phyloP scores from a whole-genome alignment of 2,888 invertebrate genomes.

The Callinectes sapidus region DNA sequence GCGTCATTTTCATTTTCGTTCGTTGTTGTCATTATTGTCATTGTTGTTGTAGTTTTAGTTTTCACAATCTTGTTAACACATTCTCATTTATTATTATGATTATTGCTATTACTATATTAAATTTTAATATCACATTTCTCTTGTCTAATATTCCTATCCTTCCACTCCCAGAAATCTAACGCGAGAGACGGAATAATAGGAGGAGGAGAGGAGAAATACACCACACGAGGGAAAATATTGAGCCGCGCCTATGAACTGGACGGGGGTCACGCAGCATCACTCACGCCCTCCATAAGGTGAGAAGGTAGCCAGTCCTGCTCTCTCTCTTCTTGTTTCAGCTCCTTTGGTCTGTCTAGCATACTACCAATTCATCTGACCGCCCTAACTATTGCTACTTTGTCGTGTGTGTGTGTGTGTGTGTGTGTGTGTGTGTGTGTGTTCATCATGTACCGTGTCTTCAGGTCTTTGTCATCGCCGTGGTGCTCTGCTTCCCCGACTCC shows the following conservation, averaged over 20 bases:
- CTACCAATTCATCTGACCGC: background rate
- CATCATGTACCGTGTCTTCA: background rate
- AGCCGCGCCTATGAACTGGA: background rate
- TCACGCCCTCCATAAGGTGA: background rate
- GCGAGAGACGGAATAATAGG: background rate
- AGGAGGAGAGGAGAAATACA: background rate
- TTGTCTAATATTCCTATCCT: background rate
- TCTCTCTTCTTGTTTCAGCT: background rate
- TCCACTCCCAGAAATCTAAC: background rate
- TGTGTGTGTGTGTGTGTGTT: conserved; percentile 25
- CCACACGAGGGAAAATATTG: background rate
- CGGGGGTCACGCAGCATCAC: background rate
- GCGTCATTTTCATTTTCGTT: background rate
- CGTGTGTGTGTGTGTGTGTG: conserved; percentile 26
- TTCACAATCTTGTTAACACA: background rate
- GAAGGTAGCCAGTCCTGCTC: background rate
- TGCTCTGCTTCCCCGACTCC: background rate
- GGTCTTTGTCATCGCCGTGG: background rate
- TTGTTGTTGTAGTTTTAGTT: background rate
- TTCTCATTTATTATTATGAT: background rate
- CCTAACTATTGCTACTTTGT: too few relatives aligned
- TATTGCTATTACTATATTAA: background rate
- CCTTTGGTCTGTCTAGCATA: background rate
- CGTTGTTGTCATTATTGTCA: background rate
- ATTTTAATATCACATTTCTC: background rate